These are phyloP conservation scores for Ciconia boyciana DNA, from an alignment of 2,113 vertebrate genomes.

Conservation along the genomic window DNA sequence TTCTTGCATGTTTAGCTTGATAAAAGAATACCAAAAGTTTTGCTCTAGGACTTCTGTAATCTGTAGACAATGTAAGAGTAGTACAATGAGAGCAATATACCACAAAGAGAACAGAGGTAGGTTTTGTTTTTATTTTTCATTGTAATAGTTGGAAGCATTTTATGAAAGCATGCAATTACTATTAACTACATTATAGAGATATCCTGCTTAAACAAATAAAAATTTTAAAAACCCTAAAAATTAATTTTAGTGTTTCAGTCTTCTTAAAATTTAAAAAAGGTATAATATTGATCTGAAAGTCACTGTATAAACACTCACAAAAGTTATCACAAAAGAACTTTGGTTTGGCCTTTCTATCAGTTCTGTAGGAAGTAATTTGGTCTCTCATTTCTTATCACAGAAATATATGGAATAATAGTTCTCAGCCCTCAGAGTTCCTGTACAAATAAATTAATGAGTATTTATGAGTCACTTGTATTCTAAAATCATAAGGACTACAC, in stretches of 20 bases:
- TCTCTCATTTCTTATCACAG: not conserved
- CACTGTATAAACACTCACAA: not conserved
- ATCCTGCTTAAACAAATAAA: not conserved
- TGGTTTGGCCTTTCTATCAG: not conserved
- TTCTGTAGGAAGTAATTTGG: not conserved
- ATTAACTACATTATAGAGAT: not conserved
- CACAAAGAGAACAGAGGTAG: not conserved
- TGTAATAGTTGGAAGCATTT: not conserved
- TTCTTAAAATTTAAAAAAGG: not conserved
- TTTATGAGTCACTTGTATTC: not conserved
- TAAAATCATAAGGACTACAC: not conserved
- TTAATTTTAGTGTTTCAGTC: not conserved
- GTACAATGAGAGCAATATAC: not conserved
- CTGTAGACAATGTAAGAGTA: not conserved
- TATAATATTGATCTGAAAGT: not conserved
- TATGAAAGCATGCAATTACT: not conserved
- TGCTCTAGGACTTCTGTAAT: not conserved
- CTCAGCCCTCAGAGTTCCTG: not conserved
- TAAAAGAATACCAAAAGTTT: not conserved
- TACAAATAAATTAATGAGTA: not conserved
- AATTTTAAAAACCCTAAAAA: not conserved
- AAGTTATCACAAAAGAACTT: not conserved
- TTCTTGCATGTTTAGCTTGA: not conserved
- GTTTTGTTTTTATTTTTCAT: not conserved
- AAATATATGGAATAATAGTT: not conserved